Conservation (phyloP, 2,888 invertebrate species). For the Agrilus mali region DNA sequence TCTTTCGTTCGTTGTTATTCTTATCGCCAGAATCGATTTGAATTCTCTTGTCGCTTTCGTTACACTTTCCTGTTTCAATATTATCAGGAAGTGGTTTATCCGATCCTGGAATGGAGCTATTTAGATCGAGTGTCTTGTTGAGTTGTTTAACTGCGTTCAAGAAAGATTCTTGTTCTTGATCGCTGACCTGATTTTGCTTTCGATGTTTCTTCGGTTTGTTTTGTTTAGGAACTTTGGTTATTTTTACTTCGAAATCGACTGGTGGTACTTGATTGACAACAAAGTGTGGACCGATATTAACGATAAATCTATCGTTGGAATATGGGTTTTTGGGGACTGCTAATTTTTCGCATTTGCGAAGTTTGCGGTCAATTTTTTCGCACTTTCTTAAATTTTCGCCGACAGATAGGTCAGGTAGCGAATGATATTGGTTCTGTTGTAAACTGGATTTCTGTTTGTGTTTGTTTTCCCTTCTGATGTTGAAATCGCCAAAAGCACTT, state of each 20-base stretch:
- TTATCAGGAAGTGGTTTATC: constrained; percentile 5
- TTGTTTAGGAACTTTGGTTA: constrained; percentile 30
- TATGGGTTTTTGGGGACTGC: constrained; percentile 13
- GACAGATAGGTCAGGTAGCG: constrained; percentile 57
- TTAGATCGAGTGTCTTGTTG: constrained; percentile 23
- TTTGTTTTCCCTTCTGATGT: background rate
- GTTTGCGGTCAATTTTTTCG: constrained; percentile 57
- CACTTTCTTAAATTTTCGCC: constrained; percentile 57
- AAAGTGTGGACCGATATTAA: constrained; percentile 34
- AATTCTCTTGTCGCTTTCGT: constrained; percentile 11
- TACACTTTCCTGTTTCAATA: constrained; percentile 10
- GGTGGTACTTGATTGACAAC: constrained; percentile 29
- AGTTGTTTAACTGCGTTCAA: constrained; percentile 28
- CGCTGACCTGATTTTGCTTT: constrained; percentile 4
- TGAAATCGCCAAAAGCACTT: constrained; percentile 8
- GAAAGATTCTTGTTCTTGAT: constrained; percentile 16
- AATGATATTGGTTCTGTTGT: constrained; percentile 56
- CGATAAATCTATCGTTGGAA: constrained; percentile 29
- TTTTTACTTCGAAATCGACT: constrained; percentile 33
- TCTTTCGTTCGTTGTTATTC: constrained; percentile 9
- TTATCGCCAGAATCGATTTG: constrained; percentile 15
- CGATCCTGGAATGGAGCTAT: constrained; percentile 5
- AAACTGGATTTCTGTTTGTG: constrained; percentile 27
- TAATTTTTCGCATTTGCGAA: constrained; percentile 36
- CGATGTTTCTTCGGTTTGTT: constrained; percentile 11